Evolutionary conservation across 2,888 invertebrate species (phyloP), one percentile per base, ranked within the genome.

Genomic region (Phortica okadai): DNA sequence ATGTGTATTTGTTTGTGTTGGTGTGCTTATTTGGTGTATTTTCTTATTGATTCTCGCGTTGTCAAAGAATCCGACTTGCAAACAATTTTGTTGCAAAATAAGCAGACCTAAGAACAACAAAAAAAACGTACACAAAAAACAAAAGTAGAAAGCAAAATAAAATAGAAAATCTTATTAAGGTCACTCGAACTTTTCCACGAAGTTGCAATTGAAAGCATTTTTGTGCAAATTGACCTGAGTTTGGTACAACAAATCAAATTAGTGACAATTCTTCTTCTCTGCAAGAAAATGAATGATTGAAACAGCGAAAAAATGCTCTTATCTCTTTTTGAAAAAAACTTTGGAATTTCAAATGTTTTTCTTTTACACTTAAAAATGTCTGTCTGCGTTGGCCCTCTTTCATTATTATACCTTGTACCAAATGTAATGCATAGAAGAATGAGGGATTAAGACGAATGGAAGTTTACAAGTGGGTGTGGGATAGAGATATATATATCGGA

Each of bases 131-230:
- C 8, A 56, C 8, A 56, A 5, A 33, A 33, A 33, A 33, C 33
- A 33, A 33, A 33, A 33, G 4, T 33, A 33, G 45, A 50, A 8
- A 11, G 50, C 14, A 14, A 50, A 14, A 8, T 50, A 8, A 50
- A 6, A 50, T 50, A 50, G 14, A 64, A 64, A 41, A 14, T 33
- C 64, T 50, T 45, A 69, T 69, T 69, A 69, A 69, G 69, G 69
- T 69, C 69, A 69, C 69, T 45, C 41, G 69, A 69, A 44, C 44
- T 69, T 69, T 45, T 16, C 8, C n/a, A 42, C 21, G 45, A 69
- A 44, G 21, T 69, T 69, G 44, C 21, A 42, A 33, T 33, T 33
- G 33, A 33, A 33, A 33, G 33, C 33, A 33, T 33, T 50, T 6
- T 50, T 50, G 50, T 33, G 33, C 33, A 50, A 50, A 50, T 50